Evolutionary conservation across 2,888 invertebrate genomes (phyloP).

Genomic region (Mesopsocus fuscifrons): DNA sequence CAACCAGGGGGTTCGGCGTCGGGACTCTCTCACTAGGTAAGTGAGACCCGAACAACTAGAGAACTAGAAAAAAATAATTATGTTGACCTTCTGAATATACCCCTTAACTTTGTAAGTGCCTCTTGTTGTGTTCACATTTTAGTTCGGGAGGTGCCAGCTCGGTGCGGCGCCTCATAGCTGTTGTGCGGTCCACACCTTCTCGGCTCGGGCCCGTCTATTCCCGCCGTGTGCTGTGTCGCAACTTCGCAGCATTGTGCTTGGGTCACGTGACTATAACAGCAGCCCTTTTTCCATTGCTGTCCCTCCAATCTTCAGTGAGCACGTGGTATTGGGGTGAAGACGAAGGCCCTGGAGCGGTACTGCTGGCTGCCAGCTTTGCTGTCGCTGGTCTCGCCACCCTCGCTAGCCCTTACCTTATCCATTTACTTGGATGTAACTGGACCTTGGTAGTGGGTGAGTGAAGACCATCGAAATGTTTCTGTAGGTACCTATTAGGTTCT

Average conservation of each 20-base stretch:
- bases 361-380: constrained; percentile 39
- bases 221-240: constrained; percentile 20
- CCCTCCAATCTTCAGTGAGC: constrained; percentile 32
- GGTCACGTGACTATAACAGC: constrained; percentile 43
- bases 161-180: constrained; percentile 49
- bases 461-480: no score
- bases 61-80: no score
- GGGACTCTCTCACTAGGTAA: constrained; percentile 7
- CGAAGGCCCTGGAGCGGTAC: constrained; percentile 32
- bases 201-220: constrained; percentile 21
- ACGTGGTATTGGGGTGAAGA: constrained; percentile 27
- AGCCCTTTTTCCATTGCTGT: constrained; percentile 39
- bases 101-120: no score
- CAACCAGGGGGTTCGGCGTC: not conserved
- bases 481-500: no score
- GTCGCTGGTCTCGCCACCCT: constrained; percentile 37
- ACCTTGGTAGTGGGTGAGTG: constrained; percentile 5
- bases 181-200: constrained; percentile 23
- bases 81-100: no score
- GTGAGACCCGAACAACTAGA: no score
- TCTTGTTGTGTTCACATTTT: no score
- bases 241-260: constrained; percentile 26
- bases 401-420: constrained; percentile 16
- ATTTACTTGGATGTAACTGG: constrained; percentile 8
- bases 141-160: constrained; percentile 61